These are phyloP conservation scores for Leucania comma DNA, from an alignment of 2,888 invertebrate genomes.

Conservation along the genomic window DNA sequence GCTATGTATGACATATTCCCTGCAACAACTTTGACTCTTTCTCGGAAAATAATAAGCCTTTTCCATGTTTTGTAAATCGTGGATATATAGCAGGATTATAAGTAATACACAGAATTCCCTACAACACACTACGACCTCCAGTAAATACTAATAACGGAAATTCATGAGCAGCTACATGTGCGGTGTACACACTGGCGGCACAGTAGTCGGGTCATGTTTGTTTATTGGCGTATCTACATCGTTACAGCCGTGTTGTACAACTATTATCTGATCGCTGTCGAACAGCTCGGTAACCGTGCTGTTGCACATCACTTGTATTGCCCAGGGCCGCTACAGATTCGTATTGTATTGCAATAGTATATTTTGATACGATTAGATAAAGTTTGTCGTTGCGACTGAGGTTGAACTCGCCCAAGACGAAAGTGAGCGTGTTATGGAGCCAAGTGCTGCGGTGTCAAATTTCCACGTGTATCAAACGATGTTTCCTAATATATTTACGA, in stretches of 20 bases:
- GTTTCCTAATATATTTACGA: too few species aligned
- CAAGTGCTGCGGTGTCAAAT: too few species aligned
- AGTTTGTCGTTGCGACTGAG: too few species aligned
- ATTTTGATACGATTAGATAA: too few species aligned
- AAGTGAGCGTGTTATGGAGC: too few species aligned
- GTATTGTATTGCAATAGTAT: neutral
- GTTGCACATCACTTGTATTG: neutral
- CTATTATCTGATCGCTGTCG: neutral
- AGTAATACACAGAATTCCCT: neutral
- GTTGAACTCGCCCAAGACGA: too few species aligned
- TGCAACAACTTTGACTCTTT: neutral
- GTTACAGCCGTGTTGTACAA: neutral
- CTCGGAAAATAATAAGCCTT: neutral
- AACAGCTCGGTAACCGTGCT: neutral
- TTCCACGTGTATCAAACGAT: too few species aligned
- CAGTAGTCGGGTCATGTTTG: neutral
- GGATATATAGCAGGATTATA: too few species aligned
- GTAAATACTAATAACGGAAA: neutral
- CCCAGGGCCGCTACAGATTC: neutral
- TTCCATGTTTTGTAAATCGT: neutral
- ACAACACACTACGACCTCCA: neutral
- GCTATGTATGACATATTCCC: neutral
- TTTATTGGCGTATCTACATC: too few species aligned
- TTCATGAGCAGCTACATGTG: neutral
- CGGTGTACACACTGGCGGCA: neutral